phyloP scores from a whole-genome alignment of 2,797 vertebrate genomes.

The Vespertilio murinus region DNA sequence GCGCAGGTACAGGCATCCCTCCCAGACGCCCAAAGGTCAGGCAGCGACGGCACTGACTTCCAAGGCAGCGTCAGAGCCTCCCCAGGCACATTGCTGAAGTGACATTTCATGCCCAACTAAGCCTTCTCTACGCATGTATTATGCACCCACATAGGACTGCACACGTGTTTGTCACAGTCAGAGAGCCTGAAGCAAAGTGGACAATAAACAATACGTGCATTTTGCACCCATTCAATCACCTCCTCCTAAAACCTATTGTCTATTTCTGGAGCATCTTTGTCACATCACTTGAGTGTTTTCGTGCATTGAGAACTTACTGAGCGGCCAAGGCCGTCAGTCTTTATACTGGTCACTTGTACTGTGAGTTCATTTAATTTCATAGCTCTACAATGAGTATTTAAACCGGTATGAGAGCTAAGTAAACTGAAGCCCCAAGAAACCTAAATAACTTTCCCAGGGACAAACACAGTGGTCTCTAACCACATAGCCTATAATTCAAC shows the following conservation, averaged over 20 bases:
- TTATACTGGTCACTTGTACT: neutral
- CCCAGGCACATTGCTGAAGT: conserved; percentile 68
- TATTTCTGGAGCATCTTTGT: neutral
- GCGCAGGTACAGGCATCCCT: conserved; percentile 71
- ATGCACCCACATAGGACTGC: conserved; percentile 4
- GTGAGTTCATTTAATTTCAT: neutral
- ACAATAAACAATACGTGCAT: neutral
- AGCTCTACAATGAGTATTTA: neutral
- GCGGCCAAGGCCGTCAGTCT: neutral
- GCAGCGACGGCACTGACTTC: conserved; percentile 47
- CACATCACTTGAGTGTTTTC: neutral
- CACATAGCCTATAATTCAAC: neutral
- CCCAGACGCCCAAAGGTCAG: conserved; percentile 70
- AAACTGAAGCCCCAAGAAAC: conserved; percentile 28
- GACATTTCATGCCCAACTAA: conserved; percentile 53
- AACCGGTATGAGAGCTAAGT: neutral
- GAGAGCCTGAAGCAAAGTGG: neutral
- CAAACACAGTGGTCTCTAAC: neutral
- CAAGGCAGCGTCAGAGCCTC: conserved; percentile 60
- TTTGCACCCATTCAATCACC: neutral
- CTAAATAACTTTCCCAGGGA: neutral
- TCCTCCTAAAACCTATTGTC: neutral
- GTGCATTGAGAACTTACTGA: neutral
- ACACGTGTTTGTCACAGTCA: neutral
- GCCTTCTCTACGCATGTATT: conserved; percentile 4